Conservation (phyloP, 2,888 invertebrate species). For the Digitonthophagus gazella region DNA sequence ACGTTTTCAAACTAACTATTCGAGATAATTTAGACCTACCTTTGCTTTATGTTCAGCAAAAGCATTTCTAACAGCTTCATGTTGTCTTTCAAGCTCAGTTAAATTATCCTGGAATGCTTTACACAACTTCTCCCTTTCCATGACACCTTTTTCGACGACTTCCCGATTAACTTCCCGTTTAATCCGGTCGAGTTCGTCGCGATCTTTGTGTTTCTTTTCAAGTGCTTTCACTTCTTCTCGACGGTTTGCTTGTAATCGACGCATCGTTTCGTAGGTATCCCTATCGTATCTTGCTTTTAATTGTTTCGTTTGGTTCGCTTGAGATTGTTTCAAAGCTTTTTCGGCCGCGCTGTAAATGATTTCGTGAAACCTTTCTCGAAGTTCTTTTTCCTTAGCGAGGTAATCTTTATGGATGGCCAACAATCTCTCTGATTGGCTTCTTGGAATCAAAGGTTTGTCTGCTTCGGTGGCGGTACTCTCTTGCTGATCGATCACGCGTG, state of each 20-base stretch:
- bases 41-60: constrained; percentile 63
- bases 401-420: constrained; percentile 66
- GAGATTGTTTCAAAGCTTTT: constrained; percentile 75
- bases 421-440: constrained; percentile 65
- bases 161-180: constrained; percentile 79
- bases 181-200: constrained; percentile 84
- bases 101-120: constrained; percentile 73
- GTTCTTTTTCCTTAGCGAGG: constrained; percentile 67
- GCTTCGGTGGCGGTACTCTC: constrained; percentile 49
- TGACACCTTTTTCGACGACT: constrained; percentile 86
- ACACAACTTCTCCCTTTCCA: constrained; percentile 79
- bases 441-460: constrained; percentile 57
- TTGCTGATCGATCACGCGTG: constrained; percentile 47
- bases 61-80: constrained; percentile 71
- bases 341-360: constrained; percentile 73
- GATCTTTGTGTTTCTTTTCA: constrained; percentile 84
- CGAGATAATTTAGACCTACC: constrained; percentile 21
- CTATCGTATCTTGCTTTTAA: constrained; percentile 68
- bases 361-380: constrained; percentile 83
- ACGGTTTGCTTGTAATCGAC: constrained; percentile 76
- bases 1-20: too few species aligned
- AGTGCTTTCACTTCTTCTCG: constrained; percentile 86
- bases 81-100: constrained; percentile 73
- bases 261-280: constrained; percentile 73
- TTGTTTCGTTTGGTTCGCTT: constrained; percentile 76